These are phyloP conservation scores for Microcebus tavaratra DNA, from an alignment of 2,113 vertebrate species.

Conservation along the genomic window DNA sequence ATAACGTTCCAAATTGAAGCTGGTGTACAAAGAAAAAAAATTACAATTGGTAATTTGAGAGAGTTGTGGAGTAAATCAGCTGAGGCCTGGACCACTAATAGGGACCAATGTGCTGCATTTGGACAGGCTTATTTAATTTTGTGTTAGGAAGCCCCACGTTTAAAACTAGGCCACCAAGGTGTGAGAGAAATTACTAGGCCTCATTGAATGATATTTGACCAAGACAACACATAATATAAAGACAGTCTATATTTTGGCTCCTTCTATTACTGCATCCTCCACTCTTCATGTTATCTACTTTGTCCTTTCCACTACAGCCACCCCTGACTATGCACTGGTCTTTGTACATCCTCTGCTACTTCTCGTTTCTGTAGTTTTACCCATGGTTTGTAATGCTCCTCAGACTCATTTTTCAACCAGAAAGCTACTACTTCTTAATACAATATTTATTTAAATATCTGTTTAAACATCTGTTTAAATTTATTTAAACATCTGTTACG, in stretches of 20 bases:
- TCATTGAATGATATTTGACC: neutral
- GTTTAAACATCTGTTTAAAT: neutral
- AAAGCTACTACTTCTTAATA: neutral
- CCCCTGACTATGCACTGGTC: fast-evolving
- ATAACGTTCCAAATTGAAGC: neutral
- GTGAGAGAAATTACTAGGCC: neutral
- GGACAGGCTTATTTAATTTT: neutral
- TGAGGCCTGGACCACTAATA: neutral
- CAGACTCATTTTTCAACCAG: neutral
- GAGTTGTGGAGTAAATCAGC: neutral
- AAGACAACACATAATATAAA: neutral
- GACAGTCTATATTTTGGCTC: fast-evolving
- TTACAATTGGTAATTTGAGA: neutral
- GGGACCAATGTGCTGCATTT: neutral
- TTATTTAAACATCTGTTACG: neutral
- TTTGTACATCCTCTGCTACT: neutral
- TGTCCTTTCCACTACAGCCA: neutral
- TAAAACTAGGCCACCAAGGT: neutral
- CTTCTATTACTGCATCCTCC: neutral
- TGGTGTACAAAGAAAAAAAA: neutral
- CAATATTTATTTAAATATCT: neutral
- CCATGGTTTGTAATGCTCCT: neutral
- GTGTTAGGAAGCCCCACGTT: neutral
- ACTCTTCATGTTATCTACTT: neutral
- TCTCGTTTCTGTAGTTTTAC: neutral